phyloP scores from a whole-genome alignment of 2,113 vertebrate genomes.

The Sebastes fasciatus region DNA sequence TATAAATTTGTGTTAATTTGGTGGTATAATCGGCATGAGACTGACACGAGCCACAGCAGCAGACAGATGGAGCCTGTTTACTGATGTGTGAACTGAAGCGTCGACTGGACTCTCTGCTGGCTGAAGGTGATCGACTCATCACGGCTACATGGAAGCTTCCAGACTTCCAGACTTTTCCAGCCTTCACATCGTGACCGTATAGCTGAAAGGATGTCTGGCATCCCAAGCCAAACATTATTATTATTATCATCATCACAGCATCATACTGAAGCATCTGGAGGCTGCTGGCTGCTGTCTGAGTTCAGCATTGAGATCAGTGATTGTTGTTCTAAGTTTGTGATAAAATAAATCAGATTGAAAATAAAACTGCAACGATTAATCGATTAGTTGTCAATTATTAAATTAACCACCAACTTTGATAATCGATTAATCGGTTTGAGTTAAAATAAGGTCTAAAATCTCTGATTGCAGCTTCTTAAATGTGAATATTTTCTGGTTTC shows the following conservation, averaged over 20 bases:
- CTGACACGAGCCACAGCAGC: slow-evolving; percentile 76
- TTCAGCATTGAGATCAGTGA: neutral
- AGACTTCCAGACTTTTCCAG: slow-evolving; percentile 15
- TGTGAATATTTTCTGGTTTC: too few species aligned
- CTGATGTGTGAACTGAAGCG: slow-evolving; percentile 60
- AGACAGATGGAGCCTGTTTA: slow-evolving; percentile 65
- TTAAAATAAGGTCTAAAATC: too few species aligned
- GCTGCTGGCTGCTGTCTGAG: slow-evolving; percentile 20
- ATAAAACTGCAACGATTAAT: too few species aligned
- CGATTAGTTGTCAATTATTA: too few species aligned
- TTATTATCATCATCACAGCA: neutral
- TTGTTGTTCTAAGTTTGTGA: neutral
- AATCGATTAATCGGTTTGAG: too few species aligned
- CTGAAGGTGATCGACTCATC: slow-evolving; percentile 5
- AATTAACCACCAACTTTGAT: too few species aligned
- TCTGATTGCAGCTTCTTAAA: too few species aligned
- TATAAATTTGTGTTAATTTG: neutral
- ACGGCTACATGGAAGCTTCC: slow-evolving; percentile 3
- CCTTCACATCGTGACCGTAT: slow-evolving; percentile 14
- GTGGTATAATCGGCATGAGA: slow-evolving; percentile 65
- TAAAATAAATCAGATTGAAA: neutral
- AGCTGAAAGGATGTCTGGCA: slow-evolving; percentile 51
- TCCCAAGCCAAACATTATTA: slow-evolving; percentile 64
- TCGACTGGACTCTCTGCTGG: slow-evolving; percentile 25
- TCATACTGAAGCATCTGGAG: slow-evolving; percentile 41